These are phyloP conservation scores for Lobophora halterata DNA, from an alignment of 2,888 invertebrate genomes.

Conservation along the genomic window DNA sequence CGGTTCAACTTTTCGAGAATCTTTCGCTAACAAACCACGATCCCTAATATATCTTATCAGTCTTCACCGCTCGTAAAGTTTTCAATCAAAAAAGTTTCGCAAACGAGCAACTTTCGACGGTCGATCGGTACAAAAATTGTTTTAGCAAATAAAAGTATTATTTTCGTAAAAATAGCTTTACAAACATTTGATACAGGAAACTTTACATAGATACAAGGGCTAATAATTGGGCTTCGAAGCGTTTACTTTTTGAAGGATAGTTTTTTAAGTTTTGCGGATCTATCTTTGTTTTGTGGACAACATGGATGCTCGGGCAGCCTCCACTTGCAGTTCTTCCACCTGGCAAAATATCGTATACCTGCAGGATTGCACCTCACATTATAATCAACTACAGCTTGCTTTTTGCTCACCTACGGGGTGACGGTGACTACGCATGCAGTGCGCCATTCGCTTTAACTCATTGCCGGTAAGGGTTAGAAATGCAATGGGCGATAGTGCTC, in stretches of 20 bases:
- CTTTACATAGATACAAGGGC: slow-evolving; percentile 70
- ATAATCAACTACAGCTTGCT: slow-evolving; percentile 77
- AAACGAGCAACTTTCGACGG: slow-evolving; percentile 68
- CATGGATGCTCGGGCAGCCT: slow-evolving; percentile 85
- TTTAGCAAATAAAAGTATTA: slow-evolving; percentile 59
- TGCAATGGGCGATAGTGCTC: slow-evolving; percentile 21
- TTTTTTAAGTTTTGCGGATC: slow-evolving; percentile 72
- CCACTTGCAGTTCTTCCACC: slow-evolving; percentile 91
- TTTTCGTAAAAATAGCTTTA: slow-evolving; percentile 77
- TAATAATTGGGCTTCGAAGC: slow-evolving; percentile 66
- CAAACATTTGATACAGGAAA: slow-evolving; percentile 68
- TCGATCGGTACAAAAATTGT: slow-evolving; percentile 57
- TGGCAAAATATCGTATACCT: slow-evolving; percentile 92
- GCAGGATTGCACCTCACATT: slow-evolving; percentile 81
- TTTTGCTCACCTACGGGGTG: slow-evolving; percentile 62
- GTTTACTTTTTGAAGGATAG: slow-evolving; percentile 75
- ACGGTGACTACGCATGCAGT: slow-evolving; percentile 35
- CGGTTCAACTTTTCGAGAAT: slow-evolving; percentile 55
- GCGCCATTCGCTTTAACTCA: slow-evolving; percentile 23
- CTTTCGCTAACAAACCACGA: slow-evolving; percentile 66
- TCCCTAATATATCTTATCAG: slow-evolving; percentile 74
- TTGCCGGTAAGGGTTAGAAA: slow-evolving; percentile 15
- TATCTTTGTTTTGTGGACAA: slow-evolving; percentile 83
- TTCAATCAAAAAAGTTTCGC: slow-evolving; percentile 65
- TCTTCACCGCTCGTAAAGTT: slow-evolving; percentile 77